A percentile compares a stretch with the other conserved stretches of the same genome.
These are phyloP conservation scores for Ploceus nigricollis DNA, from an alignment of 2,113 vertebrate genomes.

Conservation along the genomic window DNA sequence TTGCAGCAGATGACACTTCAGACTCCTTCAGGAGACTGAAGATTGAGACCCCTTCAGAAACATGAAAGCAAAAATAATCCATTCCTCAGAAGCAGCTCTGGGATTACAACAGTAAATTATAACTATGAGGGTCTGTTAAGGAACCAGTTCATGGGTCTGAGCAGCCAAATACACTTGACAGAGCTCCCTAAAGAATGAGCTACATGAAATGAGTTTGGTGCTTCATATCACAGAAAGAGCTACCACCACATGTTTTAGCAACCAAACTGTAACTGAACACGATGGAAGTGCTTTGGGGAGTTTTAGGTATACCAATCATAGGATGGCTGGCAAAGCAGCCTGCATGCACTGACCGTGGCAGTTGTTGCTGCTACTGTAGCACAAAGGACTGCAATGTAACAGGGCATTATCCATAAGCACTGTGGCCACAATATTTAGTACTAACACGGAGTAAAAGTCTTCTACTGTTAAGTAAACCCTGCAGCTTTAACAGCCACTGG, in stretches of 20 bases:
- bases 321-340: background rate
- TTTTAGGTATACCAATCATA: background rate
- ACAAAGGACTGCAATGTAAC: background rate
- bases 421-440: background rate
- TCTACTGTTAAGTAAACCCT: background rate
- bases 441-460: background rate
- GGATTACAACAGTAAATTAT: background rate
- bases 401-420: background rate
- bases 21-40: background rate
- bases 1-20: slow-evolving; percentile 47
- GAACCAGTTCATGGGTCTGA: background rate
- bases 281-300: background rate
- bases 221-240: background rate
- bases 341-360: background rate
- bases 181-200: background rate
- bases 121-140: background rate
- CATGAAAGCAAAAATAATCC: background rate
- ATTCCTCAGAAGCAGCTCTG: background rate
- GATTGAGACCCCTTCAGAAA: background rate
- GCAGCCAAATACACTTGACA: background rate
- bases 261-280: background rate
- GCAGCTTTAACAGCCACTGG: background rate
- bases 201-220: background rate
- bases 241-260: background rate
- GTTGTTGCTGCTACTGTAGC: background rate